Conservation (phyloP, 2,888 invertebrate species). For the Spialia ferax region DNA sequence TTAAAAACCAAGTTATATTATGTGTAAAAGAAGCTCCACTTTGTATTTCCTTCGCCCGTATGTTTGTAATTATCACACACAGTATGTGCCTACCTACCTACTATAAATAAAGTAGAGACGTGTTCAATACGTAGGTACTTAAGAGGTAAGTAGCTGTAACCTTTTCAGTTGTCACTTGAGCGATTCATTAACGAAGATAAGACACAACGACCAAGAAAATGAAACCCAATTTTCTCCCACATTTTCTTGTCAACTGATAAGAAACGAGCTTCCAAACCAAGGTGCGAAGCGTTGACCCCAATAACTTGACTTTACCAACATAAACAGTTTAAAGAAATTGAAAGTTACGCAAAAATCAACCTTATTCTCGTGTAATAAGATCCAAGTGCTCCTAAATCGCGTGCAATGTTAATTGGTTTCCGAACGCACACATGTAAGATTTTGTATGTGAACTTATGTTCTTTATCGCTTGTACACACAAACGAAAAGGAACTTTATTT, state of each 20-base stretch:
- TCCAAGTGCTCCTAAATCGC: background rate
- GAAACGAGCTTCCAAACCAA: constrained; percentile 68
- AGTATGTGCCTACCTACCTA: too few relatives aligned
- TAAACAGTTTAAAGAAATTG: background rate
- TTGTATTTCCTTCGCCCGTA: too few relatives aligned
- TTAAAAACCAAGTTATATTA: too few relatives aligned
- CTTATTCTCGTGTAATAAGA: constrained; percentile 44
- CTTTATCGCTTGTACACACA: background rate
- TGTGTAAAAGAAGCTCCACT: too few relatives aligned
- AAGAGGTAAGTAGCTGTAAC: constrained; percentile 8
- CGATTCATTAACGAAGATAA: constrained; percentile 16
- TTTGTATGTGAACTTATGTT: constrained; percentile 10
- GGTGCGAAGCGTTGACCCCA: constrained; percentile 80
- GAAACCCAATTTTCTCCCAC: constrained; percentile 59
- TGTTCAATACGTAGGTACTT: background rate
- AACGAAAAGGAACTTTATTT: background rate
- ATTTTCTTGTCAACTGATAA: constrained; percentile 77
- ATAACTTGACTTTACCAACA: constrained; percentile 51
- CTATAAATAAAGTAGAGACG: too few relatives aligned
- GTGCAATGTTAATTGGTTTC: constrained; percentile 3
- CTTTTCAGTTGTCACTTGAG: constrained; percentile 17
- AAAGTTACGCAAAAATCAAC: constrained; percentile 44
- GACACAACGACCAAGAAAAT: constrained; percentile 17
- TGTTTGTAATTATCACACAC: too few relatives aligned
- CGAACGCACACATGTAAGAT: constrained; percentile 17